phyloP scores from a whole-genome alignment of 2,113 vertebrate species.

The Motacilla tschutschensis region DNA sequence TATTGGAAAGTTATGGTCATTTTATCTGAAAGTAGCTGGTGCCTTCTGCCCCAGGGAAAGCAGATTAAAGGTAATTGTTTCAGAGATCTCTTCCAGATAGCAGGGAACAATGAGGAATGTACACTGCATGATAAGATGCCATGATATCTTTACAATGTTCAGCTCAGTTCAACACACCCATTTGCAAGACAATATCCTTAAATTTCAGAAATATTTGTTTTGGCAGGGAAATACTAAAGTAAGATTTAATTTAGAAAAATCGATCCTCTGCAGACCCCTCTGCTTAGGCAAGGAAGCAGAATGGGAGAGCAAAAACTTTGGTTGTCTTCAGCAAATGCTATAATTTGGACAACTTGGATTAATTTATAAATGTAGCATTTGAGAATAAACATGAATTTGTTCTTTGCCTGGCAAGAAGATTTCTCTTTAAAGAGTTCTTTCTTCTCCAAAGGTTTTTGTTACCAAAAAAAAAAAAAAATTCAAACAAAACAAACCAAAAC shows the following conservation, averaged over 20 bases:
- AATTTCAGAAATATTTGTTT: slow-evolving; percentile 5
- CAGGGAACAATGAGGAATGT: neutral
- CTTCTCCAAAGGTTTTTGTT: neutral
- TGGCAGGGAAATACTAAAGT: neutral
- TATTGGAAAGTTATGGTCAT: neutral
- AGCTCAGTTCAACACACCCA: neutral
- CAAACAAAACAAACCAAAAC: too few relatives aligned
- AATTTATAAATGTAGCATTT: neutral
- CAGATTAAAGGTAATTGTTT: slow-evolving; percentile 11
- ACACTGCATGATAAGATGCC: neutral
- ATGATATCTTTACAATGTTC: neutral
- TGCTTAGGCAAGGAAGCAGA: neutral
- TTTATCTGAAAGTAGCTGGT: neutral
- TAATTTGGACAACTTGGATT: neutral
- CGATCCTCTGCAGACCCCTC: neutral
- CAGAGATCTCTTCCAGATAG: neutral
- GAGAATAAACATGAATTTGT: neutral
- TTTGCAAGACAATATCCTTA: neutral
- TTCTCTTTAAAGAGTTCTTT: neutral
- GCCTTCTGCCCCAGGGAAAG: neutral
- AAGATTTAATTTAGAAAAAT: neutral
- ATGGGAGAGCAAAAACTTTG: neutral
- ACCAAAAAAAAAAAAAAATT: neutral
- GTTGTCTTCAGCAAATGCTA: neutral
- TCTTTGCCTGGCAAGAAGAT: neutral